Evolutionary conservation across 2,113 vertebrate genomes (phyloP), one percentile per base, ranked within the genome.

Genomic region (Epinephelus cyanopodus): DNA sequence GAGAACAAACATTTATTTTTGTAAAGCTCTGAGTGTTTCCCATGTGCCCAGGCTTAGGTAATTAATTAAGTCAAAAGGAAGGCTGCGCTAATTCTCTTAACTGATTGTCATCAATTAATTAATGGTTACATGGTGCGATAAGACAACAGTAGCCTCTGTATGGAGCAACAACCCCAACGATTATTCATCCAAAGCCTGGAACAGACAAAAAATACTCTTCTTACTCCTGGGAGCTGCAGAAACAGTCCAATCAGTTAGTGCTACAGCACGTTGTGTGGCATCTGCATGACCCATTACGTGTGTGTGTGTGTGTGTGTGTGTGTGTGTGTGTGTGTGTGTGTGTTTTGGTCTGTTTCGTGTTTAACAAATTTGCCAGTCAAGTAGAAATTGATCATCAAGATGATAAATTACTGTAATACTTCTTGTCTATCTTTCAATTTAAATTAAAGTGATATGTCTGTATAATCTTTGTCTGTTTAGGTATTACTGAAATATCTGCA

Each of bases 101-200:
- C 82, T 79, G 93, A 95, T 95, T 87, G 88, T 83, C 80, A 94
- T 95, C 92, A 93, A 87, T 93, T 94, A 91, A 95, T 95, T 94
- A 94, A 91, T 83, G 76, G 54, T 85, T 86, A 86, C 84, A 82
- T 72, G 72, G 56, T 25, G 80, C 82, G 91, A 92, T 94, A 93
- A 92, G 82, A 89, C 74, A 82, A 77, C 81, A 75, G 79, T 61
- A 79, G 81, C 66, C 74, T 81, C 82, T 76, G 73, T 83, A n/a
- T 76, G 61, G 25, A 77, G 65, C 19, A 79, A 85, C 80, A 89
- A 86, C 76, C 85, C 6, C 64, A 53, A 52, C 21, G 50, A 80
- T 67, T 29, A 79, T 73, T 79, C 57, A 85, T 81, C 77, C 79
- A 77, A 77, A 79, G 64, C 53, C 63, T 53, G 67, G 8, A 74